These are phyloP conservation scores for Drosophila nasuta DNA, from an alignment of 1,140 invertebrate species.

Conservation along the genomic window DNA sequence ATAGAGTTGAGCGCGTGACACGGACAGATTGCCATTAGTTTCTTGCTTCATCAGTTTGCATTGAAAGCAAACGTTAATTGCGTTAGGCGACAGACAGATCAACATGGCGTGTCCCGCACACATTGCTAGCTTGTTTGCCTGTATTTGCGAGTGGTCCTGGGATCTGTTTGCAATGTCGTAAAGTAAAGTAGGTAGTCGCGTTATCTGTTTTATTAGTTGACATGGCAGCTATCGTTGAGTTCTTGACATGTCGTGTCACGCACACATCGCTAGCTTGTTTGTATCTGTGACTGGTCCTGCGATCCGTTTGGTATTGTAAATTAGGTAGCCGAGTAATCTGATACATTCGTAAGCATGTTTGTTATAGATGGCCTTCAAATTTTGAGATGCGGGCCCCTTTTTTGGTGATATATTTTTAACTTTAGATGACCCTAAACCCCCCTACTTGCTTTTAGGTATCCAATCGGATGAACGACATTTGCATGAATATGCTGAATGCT, in stretches of 20 bases:
- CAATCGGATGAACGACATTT: slow-evolving; percentile 91
- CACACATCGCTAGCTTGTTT: slow-evolving; percentile 9
- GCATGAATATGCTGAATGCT: slow-evolving; percentile 91
- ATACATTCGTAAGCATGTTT: slow-evolving; percentile 56
- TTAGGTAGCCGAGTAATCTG: slow-evolving; percentile 74
- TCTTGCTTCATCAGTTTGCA: not conserved
- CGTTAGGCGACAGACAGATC: no score
- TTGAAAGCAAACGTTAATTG: no score
- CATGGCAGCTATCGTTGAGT: not conserved
- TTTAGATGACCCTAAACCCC: slow-evolving; percentile 13
- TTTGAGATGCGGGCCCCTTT: slow-evolving; percentile 47
- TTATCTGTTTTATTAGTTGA: no score
- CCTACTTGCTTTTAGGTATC: slow-evolving; percentile 88
- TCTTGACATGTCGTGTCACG: slow-evolving; percentile 6
- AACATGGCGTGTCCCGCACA: slow-evolving; percentile 4
- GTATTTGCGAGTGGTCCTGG: slow-evolving; percentile 6
- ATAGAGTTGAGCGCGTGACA: slow-evolving; percentile 34
- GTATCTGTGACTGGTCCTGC: slow-evolving; percentile 8
- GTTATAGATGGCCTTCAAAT: slow-evolving; percentile 23
- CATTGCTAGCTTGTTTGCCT: slow-evolving; percentile 8
- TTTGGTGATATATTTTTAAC: not conserved
- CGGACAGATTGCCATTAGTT: not conserved
- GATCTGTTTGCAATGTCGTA: not conserved
- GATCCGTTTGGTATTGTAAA: slow-evolving; percentile 6
- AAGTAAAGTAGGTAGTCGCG: slow-evolving; percentile 52